Evolutionary conservation across 1,140 invertebrate species (phyloP).

Genomic region (Pinna nobilis): DNA sequence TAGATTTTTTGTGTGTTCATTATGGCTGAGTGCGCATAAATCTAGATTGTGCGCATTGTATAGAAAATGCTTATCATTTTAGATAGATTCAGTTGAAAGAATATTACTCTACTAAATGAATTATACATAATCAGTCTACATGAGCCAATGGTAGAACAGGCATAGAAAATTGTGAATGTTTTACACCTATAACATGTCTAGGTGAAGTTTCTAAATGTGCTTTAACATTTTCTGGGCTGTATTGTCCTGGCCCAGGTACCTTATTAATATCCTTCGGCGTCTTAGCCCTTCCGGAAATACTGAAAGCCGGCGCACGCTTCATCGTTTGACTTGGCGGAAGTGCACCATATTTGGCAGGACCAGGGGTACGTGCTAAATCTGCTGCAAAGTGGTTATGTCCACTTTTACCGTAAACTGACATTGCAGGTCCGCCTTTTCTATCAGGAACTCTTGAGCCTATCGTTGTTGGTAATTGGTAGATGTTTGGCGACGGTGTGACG

Average conservation of each 20-base stretch:
- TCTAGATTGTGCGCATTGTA: too few species aligned
- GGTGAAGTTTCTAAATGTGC: constrained; percentile 43
- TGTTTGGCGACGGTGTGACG: constrained; percentile 49
- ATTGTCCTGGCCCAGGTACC: constrained; percentile 57
- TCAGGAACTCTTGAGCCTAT: constrained; percentile 43
- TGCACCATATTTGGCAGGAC: constrained; percentile 52
- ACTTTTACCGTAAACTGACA: constrained; percentile 33
- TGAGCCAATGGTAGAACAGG: constrained; percentile 49
- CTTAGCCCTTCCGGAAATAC: constrained; percentile 41
- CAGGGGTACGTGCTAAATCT: constrained; percentile 59
- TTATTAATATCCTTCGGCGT: constrained; percentile 42
- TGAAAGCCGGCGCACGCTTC: constrained; percentile 41
- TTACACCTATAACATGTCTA: constrained; percentile 56
- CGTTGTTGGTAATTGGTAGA: constrained; percentile 49
- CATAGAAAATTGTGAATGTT: constrained; percentile 55
- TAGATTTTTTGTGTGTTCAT: too few species aligned
- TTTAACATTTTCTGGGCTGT: constrained; percentile 40
- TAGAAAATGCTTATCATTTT: too few species aligned
- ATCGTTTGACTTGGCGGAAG: constrained; percentile 25
- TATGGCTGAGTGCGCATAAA: too few species aligned
- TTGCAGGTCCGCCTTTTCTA: constrained; percentile 36
- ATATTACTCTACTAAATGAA: too few species aligned
- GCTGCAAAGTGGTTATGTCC: constrained; percentile 43
- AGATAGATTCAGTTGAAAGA: too few species aligned
- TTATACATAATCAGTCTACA: constrained; percentile 37